Conservation (phyloP, 2,797 vertebrate genomes). For the Acrocephalus scirpaceus region DNA sequence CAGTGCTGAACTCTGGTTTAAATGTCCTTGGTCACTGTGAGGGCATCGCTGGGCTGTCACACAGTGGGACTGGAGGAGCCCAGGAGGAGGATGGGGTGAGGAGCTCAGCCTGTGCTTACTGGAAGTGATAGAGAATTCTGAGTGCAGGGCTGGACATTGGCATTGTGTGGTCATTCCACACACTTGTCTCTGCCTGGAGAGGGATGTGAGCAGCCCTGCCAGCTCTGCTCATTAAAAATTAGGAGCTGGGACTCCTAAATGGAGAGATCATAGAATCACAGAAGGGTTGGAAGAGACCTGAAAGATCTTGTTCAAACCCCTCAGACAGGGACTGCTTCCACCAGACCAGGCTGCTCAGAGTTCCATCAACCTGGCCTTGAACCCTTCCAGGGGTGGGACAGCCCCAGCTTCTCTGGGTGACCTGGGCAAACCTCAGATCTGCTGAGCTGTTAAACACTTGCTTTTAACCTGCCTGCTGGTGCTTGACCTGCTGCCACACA, state of each 20-base stretch:
- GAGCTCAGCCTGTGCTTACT: not conserved
- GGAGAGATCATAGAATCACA: not conserved
- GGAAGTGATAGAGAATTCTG: not conserved
- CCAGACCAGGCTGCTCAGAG: not conserved
- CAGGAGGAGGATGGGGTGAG: not conserved
- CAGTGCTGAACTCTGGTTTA: not conserved
- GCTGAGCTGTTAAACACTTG: not conserved
- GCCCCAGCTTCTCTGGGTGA: not conserved
- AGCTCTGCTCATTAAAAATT: not conserved
- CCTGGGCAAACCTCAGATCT: not conserved
- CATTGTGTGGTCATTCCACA: not conserved
- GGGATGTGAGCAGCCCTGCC: not conserved
- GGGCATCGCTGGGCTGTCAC: not conserved
- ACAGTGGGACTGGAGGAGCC: not conserved
- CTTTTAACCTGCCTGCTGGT: not conserved
- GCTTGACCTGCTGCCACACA: not conserved
- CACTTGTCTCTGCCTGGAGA: not conserved
- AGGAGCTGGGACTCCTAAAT: not conserved
- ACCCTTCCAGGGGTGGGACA: not conserved
- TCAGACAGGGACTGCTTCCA: not conserved
- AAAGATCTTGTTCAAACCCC: not conserved
- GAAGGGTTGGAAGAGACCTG: not conserved
- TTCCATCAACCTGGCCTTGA: not conserved
- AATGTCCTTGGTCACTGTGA: not conserved
- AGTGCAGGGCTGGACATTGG: accelerated